Conservation (phyloP, 53 echinoderm and acorn worm genomes). For the Stichopus horrens region DNA sequence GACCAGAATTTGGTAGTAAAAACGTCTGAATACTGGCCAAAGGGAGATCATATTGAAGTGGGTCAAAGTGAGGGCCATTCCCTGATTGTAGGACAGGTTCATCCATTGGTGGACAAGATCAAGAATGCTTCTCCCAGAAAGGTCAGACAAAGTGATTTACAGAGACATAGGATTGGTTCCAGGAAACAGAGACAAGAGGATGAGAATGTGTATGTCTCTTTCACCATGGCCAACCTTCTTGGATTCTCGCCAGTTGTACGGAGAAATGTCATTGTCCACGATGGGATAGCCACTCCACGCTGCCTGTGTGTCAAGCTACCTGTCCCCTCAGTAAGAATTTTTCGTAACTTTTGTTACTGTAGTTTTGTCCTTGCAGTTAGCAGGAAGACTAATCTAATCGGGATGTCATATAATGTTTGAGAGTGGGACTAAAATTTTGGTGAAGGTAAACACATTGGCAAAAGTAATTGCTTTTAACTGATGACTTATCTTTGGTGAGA, state of each 20-base stretch:
- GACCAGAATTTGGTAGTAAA: background rate
- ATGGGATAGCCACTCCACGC: background rate
- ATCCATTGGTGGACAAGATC: background rate
- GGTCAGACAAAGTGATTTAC: background rate
- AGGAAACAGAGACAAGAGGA: background rate
- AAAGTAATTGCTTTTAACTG: too few species aligned
- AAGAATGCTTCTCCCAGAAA: background rate
- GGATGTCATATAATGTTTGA: too few species aligned
- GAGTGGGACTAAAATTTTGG: too few species aligned
- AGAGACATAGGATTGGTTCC: too few species aligned
- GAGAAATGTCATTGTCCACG: conserved; percentile 19
- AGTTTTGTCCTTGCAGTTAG: background rate
- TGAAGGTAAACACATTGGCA: too few species aligned
- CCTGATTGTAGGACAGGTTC: background rate
- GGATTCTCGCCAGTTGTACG: background rate
- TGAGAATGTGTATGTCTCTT: background rate
- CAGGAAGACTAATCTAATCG: background rate
- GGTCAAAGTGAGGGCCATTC: background rate
- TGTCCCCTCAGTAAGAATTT: conserved; percentile 7
- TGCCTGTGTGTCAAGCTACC: conserved; percentile 1
- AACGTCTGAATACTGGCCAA: background rate
- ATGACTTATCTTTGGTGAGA: too few species aligned
- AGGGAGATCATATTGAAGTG: background rate
- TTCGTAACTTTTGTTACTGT: background rate
- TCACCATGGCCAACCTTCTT: background rate